Conservation (phyloP, 1,140 invertebrate species). For the Micrasema minimum region DNA sequence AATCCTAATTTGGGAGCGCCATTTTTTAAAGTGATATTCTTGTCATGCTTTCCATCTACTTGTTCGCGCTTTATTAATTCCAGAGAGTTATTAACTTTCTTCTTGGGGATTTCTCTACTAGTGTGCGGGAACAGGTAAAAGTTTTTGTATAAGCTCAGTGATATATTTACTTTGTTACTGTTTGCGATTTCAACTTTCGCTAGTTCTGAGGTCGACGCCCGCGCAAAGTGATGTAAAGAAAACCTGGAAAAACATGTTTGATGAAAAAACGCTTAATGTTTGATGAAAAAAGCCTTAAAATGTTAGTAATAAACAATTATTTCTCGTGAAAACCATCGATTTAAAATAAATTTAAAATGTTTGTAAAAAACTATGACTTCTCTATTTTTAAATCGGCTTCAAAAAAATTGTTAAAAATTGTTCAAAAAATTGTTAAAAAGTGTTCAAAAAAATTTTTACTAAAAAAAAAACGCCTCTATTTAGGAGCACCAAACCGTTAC, state of each 20-base stretch:
- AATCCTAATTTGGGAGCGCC: conserved; percentile 27
- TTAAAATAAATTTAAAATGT: too few species aligned
- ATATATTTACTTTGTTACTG: conserved; percentile 7
- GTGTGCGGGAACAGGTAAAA: neutral
- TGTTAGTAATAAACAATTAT: too few species aligned
- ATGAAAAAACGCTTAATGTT: too few species aligned
- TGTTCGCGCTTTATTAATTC: conserved; percentile 13
- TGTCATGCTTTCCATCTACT: conserved; percentile 7
- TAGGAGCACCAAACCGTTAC: too few species aligned
- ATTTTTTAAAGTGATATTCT: conserved; percentile 24
- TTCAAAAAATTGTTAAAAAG: too few species aligned
- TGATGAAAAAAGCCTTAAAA: too few species aligned
- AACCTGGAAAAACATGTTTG: neutral
- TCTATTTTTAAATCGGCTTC: too few species aligned
- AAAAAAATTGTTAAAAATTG: too few species aligned
- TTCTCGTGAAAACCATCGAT: too few species aligned
- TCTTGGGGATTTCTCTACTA: neutral
- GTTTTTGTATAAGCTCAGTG: conserved; percentile 17
- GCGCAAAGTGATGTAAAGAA: neutral
- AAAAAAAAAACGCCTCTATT: too few species aligned
- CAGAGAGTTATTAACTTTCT: conserved; percentile 1
- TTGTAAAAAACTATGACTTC: too few species aligned
- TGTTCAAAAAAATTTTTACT: too few species aligned
- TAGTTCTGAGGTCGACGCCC: neutral
- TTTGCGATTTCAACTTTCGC: neutral